phyloP scores from a whole-genome alignment of 1,140 invertebrate genomes.

The Nasonia longicornis region DNA sequence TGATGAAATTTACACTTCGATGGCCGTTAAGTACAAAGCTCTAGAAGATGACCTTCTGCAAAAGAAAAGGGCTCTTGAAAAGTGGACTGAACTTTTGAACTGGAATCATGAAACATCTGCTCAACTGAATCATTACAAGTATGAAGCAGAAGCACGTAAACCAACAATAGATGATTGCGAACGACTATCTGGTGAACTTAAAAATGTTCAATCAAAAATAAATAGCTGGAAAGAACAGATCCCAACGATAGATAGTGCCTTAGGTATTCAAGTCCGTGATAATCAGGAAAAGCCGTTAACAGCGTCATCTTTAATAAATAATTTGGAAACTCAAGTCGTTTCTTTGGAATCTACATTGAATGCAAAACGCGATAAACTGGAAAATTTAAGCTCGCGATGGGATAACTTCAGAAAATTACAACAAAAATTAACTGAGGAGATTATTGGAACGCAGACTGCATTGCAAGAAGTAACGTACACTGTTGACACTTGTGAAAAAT shows the following conservation, averaged over 20 bases:
- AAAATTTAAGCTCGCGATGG: constrained; percentile 78
- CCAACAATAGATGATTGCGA: constrained; percentile 75
- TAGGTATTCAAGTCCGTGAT: constrained; percentile 77
- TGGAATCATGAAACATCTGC: constrained; percentile 86
- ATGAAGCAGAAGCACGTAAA: constrained; percentile 82
- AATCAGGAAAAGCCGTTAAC: constrained; percentile 77
- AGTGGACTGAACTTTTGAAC: constrained; percentile 84
- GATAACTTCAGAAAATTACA: constrained; percentile 77
- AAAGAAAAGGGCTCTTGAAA: constrained; percentile 82
- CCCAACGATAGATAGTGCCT: constrained; percentile 75
- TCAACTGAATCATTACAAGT: constrained; percentile 83
- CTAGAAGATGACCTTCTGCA: constrained; percentile 81
- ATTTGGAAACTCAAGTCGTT: constrained; percentile 78
- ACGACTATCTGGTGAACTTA: constrained; percentile 76
- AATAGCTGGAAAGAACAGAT: constrained; percentile 78
- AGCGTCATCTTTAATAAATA: constrained; percentile 76
- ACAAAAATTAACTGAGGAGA: constrained; percentile 74
- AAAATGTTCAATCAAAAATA: constrained; percentile 75
- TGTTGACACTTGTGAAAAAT: constrained; percentile 70
- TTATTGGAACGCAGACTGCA: constrained; percentile 72
- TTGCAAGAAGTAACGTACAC: constrained; percentile 70
- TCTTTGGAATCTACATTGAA: constrained; percentile 75
- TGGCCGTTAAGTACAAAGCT: constrained; percentile 82
- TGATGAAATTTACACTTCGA: constrained; percentile 78
- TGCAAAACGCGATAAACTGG: constrained; percentile 75